Conservation (phyloP, 2,797 vertebrate species). For the Pelodytes ibericus region DNA sequence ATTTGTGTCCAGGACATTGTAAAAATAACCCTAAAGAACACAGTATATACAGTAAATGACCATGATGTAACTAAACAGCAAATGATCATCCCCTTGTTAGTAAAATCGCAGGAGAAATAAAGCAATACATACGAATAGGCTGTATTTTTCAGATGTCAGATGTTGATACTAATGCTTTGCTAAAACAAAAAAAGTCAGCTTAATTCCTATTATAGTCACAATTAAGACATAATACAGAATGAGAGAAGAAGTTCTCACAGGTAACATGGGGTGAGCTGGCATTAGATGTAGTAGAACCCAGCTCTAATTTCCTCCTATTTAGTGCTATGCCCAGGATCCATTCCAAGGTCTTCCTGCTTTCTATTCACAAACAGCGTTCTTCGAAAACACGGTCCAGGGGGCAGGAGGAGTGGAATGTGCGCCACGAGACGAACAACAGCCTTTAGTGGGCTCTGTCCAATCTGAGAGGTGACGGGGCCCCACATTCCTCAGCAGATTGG, state of each 20-base stretch:
- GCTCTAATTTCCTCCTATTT: not conserved
- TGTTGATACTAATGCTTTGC: no score
- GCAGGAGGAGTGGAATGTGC: slow-evolving; percentile 22
- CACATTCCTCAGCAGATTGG: not conserved
- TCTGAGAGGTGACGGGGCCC: slow-evolving; percentile 17
- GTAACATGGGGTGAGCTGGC: slow-evolving; percentile 17
- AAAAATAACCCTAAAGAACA: no score
- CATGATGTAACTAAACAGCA: no score
- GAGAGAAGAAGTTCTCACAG: not conserved
- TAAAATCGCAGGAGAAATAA: no score
- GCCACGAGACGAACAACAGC: slow-evolving; percentile 14
- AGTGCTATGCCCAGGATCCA: slow-evolving; percentile 12
- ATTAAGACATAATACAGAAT: slow-evolving; percentile 2
- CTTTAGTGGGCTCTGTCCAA: slow-evolving; percentile 1
- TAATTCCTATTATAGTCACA: not conserved
- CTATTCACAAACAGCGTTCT: slow-evolving; percentile 30
- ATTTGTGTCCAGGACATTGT: no score
- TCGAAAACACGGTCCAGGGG: slow-evolving; percentile 18
- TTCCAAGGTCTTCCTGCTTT: slow-evolving; percentile 21
- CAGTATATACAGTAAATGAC: no score
- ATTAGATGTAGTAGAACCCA: not conserved
- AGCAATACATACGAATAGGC: no score
- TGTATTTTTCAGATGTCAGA: no score
- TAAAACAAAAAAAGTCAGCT: no score
- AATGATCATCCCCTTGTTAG: no score